phyloP scores from a whole-genome alignment of 2,797 vertebrate genomes.

The Setipinna tenuifilis region DNA sequence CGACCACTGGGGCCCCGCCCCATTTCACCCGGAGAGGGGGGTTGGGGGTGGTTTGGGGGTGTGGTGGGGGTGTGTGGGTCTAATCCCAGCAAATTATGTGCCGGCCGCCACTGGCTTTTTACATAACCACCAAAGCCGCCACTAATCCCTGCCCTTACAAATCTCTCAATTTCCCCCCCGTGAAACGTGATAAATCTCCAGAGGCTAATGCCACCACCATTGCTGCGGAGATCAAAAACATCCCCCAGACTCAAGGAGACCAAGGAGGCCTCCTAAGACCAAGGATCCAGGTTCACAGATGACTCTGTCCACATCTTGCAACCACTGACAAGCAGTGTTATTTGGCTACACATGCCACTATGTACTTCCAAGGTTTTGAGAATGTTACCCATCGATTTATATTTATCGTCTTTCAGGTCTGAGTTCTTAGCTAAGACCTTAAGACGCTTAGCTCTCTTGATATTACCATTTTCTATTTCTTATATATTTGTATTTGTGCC shows the following conservation, averaged over 20 bases:
- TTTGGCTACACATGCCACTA: no score
- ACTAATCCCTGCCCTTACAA: constrained; percentile 74
- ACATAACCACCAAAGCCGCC: constrained; percentile 75
- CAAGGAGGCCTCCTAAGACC: not conserved
- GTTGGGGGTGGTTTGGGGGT: not conserved
- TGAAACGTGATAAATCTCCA: constrained; percentile 58
- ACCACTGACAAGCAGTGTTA: not conserved
- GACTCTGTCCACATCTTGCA: not conserved
- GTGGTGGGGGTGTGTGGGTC: constrained; percentile 41
- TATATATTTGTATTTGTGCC: no score
- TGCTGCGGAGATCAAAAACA: not conserved
- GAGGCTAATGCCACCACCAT: not conserved
- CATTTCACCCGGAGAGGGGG: not conserved
- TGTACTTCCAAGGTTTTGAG: no score
- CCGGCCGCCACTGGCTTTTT: constrained; percentile 68
- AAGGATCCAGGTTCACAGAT: not conserved
- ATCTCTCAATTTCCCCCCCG: constrained; percentile 59
- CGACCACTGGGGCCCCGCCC: not conserved
- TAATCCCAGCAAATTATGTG: constrained; percentile 80
- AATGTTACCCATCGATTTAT: no score
- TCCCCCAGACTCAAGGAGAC: not conserved
- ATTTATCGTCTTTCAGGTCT: no score
- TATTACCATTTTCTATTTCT: no score
- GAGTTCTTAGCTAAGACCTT: no score
- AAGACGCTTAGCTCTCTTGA: no score